phyloP scores from a whole-genome alignment of 23 tunicate species.

The Corella eumyota region DNA sequence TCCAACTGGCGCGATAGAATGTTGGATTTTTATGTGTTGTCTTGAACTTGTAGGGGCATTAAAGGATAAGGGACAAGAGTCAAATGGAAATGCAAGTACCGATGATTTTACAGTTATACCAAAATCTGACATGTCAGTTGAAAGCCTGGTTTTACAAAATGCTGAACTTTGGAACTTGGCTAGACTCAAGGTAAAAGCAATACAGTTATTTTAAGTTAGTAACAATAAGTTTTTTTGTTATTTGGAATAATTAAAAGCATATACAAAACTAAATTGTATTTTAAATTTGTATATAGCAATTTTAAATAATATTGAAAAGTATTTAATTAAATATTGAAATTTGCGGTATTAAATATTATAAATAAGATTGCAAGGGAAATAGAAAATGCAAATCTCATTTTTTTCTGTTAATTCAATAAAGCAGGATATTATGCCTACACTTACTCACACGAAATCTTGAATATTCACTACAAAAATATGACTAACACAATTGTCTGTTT shows the following conservation, averaged over 20 bases:
- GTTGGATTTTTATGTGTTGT: conserved; percentile 88
- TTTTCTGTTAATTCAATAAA: too few species aligned
- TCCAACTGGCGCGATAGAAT: conserved; percentile 58
- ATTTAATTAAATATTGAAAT: not conserved
- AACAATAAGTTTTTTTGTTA: too few species aligned
- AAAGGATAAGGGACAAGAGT: conserved; percentile 5
- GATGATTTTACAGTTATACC: too few species aligned
- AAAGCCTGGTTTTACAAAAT: conserved; percentile 54
- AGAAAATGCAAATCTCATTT: too few species aligned
- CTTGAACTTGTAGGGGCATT: conserved; percentile 61
- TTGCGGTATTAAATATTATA: too few species aligned
- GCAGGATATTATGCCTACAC: too few species aligned
- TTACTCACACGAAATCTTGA: too few species aligned
- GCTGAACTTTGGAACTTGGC: conserved; percentile 88
- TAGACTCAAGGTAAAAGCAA: conserved; percentile 67
- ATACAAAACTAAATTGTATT: not conserved
- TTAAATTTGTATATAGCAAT: not conserved
- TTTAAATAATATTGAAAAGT: not conserved
- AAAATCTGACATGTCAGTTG: conserved; percentile 14
- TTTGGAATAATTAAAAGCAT: too few species aligned
- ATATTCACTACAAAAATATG: too few species aligned
- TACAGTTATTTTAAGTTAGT: too few species aligned
- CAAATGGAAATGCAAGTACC: not conserved
- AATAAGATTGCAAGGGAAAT: too few species aligned
- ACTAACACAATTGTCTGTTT: too few species aligned